These are phyloP conservation scores for Paramuricea clavata DNA, from an alignment of 92 coral and sea anemone species.

Conservation along the genomic window DNA sequence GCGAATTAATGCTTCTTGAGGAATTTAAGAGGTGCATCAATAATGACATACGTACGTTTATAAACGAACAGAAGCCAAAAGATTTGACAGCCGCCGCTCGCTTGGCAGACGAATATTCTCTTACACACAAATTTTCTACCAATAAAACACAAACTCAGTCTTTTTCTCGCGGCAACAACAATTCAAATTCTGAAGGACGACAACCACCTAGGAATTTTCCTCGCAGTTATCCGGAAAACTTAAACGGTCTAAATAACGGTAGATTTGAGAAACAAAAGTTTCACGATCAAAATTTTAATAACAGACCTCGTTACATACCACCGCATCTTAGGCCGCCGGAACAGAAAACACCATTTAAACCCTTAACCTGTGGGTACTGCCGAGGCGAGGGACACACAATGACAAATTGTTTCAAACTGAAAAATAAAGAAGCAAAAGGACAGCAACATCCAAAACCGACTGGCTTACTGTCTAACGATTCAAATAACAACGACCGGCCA, in stretches of 20 bases:
- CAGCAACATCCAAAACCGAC: not conserved
- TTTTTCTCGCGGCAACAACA: not conserved
- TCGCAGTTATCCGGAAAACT: not conserved
- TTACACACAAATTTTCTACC: constrained; percentile 61
- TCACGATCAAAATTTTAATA: not conserved
- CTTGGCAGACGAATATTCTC: constrained; percentile 64
- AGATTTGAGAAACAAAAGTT: not conserved
- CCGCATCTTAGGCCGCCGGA: not conserved
- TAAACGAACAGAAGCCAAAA: constrained; percentile 62
- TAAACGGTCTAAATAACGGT: not conserved
- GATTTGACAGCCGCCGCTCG: constrained; percentile 63
- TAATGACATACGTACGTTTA: constrained; percentile 53
- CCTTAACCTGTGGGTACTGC: constrained; percentile 23
- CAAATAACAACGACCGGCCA: not conserved
- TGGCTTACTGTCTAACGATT: not conserved
- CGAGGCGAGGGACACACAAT: constrained; percentile 7
- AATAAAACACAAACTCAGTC: constrained; percentile 26
- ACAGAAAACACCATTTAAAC: not conserved
- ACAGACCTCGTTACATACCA: not conserved
- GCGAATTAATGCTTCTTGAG: constrained; percentile 64
- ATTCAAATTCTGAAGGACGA: not conserved
- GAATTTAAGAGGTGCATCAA: constrained; percentile 67
- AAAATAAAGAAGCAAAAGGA: not conserved
- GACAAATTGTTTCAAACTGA: constrained; percentile 41
- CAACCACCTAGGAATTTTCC: not conserved